A percentile compares a stretch with the other conserved stretches of the same genome.
phyloP scores from a whole-genome alignment of 2,113 vertebrate species.

The Albula glossodonta region DNA sequence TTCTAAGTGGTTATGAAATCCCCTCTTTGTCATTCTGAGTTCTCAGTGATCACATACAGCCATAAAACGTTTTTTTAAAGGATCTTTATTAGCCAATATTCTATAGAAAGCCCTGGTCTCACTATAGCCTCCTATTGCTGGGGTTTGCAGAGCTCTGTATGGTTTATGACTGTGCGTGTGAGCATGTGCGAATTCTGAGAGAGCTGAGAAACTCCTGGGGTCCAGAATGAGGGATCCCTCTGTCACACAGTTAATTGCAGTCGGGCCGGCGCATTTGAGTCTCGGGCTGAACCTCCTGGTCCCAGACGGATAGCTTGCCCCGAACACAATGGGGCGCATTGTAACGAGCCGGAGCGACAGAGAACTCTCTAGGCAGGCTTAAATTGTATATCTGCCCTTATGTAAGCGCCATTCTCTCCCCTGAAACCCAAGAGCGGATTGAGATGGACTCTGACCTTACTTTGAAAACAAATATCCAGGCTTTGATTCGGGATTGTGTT shows the following conservation, averaged over 20 bases:
- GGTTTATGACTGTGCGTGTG: background rate
- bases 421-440: slow-evolving; percentile 42
- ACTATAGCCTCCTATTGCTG: no score
- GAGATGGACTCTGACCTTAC: slow-evolving; percentile 36
- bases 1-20: no score
- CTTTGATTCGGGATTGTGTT: slow-evolving; percentile 24
- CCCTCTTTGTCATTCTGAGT: no score
- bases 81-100: no score
- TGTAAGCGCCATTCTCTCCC: slow-evolving; percentile 38
- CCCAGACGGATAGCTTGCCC: slow-evolving; percentile 56
- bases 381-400: slow-evolving; percentile 42
- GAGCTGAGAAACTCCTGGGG: slow-evolving; percentile 40
- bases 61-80: no score
- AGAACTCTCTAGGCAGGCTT: slow-evolving; percentile 44
- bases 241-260: slow-evolving; percentile 45
- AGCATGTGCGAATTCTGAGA: background rate
- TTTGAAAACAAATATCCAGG: slow-evolving; percentile 27
- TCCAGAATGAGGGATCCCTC: slow-evolving; percentile 53
- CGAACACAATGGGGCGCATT: slow-evolving; percentile 63
- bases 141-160: no score
- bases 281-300: slow-evolving; percentile 39
- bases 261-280: slow-evolving; percentile 40
- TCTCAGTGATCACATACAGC: no score
- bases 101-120: no score
- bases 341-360: slow-evolving; percentile 49